Evolutionary conservation across 2,888 invertebrate genomes (phyloP), one percentile per base, ranked within the genome.

Genomic region (Iselma pallidipennis): DNA sequence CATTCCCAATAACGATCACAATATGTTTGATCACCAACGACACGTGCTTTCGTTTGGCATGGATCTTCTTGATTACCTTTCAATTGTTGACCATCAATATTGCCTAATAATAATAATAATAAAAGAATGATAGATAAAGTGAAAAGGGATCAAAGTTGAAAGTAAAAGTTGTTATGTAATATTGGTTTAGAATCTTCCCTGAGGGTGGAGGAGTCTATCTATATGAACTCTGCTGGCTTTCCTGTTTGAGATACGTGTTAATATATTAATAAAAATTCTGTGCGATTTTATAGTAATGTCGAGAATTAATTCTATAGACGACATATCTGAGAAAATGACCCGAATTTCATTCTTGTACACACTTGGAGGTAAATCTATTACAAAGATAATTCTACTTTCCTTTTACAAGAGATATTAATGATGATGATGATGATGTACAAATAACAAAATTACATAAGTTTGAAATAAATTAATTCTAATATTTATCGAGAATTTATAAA

Each of bases 1-100:
- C 95, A 95, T 80, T 94, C 94, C 93, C 94, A 95, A 77, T 91
- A 92, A 67, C 87, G 84, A 80, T 91, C 91, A 76, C 95, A 95
- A 81, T 94, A 91, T 51, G 90, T 90, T 70, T 88, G 88, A 74
- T 95, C 94, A 0, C 87, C 87, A 0, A 91, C 89, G 0, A 94
- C 87, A 54, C 92, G 85, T 6, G 88, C 83, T 81, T 94, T 94
- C 25, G 86, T 84, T 82, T 94, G 91, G 83, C 94, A 95, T 0
- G 94, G 94, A 80, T 94, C 93, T 69, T 92, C 92, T 74, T 86
- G 86, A 28, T 69, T 70, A 10, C 73, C 74, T 67, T 79, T 80
- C 25, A 68, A 56, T 63, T 76, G 72, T 70, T 79, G 80, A n/a
- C 75, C 79, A 77, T 61, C 5, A 74, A 73, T 48, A 58, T 12